Evolutionary conservation across 1,140 invertebrate species (phyloP).

Genomic region (Psix sp.): DNA sequence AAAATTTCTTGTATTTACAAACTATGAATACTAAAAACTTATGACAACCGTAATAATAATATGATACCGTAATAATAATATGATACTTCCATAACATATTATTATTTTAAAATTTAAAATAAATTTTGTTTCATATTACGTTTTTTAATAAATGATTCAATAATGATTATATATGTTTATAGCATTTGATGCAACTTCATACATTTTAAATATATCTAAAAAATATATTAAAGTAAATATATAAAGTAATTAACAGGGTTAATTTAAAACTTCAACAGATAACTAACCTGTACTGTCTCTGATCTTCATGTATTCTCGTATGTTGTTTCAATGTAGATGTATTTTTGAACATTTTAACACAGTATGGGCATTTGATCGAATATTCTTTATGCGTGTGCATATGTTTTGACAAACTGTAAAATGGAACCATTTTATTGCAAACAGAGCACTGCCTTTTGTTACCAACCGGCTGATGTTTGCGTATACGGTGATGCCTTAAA

Average conservation of each 20-base stretch:
- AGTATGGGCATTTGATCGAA: slow-evolving; percentile 74
- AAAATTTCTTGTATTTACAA: too few species aligned
- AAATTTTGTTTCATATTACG: too few species aligned
- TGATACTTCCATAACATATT: too few species aligned
- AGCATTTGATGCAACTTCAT: too few species aligned
- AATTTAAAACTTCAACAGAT: too few species aligned
- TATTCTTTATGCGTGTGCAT: slow-evolving; percentile 76
- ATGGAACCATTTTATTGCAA: slow-evolving; percentile 73
- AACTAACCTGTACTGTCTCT: slow-evolving; percentile 68
- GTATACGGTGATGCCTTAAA: slow-evolving; percentile 73
- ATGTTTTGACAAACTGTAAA: slow-evolving; percentile 75
- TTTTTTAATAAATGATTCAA: too few species aligned
- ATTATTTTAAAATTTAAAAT: too few species aligned
- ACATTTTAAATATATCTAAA: background rate
- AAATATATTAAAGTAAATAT: background rate
- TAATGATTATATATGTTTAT: too few species aligned
- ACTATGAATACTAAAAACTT: too few species aligned
- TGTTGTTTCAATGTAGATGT: slow-evolving; percentile 75
- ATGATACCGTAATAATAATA: too few species aligned
- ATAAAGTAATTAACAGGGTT: too few species aligned
- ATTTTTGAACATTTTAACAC: slow-evolving; percentile 77
- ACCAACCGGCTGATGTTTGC: slow-evolving; percentile 71
- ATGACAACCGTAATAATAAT: too few species aligned
- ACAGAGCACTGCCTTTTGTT: slow-evolving; percentile 73
- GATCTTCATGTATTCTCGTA: slow-evolving; percentile 75